These are phyloP conservation scores for Thyatira batis DNA, from an alignment of 2,888 invertebrate genomes.

Conservation along the genomic window DNA sequence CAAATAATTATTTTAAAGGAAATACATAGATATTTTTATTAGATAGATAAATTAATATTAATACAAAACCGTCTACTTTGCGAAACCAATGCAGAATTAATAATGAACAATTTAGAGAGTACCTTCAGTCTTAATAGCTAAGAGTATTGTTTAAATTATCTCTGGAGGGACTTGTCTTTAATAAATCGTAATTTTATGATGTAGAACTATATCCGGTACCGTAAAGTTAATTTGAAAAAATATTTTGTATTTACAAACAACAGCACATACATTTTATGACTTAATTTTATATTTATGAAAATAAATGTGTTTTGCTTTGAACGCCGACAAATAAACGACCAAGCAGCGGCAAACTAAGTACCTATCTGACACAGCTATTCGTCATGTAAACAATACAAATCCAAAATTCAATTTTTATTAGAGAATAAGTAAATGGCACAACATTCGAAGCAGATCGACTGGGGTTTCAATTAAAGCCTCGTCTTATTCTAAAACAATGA, in stretches of 20 bases:
- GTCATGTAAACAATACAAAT: constrained; percentile 19
- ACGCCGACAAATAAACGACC: constrained; percentile 10
- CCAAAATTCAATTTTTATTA: constrained; percentile 26
- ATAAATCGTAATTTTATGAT: constrained; percentile 61
- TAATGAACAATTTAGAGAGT: constrained; percentile 55
- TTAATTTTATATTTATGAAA: constrained; percentile 53
- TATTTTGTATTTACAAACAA: constrained; percentile 61
- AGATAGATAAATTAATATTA: constrained; percentile 1
- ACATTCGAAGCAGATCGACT: constrained; percentile 36
- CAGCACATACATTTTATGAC: constrained; percentile 28
- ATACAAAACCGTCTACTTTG: neutral
- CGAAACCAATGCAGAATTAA: constrained; percentile 39
- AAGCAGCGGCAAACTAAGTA: constrained; percentile 14
- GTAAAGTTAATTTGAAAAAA: constrained; percentile 63
- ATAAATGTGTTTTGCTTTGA: constrained; percentile 49
- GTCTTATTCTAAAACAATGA: constrained; percentile 55
- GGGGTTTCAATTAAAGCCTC: constrained; percentile 50
- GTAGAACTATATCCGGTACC: constrained; percentile 60
- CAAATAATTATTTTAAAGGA: constrained; percentile 26
- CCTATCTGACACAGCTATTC: constrained; percentile 21
- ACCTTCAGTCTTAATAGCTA: constrained; percentile 78
- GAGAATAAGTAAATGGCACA: constrained; percentile 49
- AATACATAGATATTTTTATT: constrained; percentile 13
- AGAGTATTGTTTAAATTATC: constrained; percentile 70
- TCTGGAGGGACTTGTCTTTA: constrained; percentile 76